Evolutionary conservation across 64 coral and sea anemone species (phyloP).

Genomic region (Catalaphyllia jardinei): DNA sequence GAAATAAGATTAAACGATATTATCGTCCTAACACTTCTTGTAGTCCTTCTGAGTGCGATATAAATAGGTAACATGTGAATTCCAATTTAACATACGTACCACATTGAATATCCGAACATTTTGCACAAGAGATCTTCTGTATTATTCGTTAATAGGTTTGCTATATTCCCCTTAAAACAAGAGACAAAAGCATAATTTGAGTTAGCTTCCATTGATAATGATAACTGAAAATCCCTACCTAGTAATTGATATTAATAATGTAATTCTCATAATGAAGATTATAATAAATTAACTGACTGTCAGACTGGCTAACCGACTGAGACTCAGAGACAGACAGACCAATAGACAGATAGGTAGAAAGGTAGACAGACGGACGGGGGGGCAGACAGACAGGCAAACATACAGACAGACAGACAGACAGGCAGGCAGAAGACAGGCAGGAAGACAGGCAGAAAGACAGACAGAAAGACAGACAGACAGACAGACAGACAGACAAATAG

Average conservation of each 20-base stretch:
- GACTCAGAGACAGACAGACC: neutral
- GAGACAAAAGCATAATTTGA: neutral
- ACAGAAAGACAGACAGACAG: too few species aligned
- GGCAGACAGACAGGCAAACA: too few species aligned
- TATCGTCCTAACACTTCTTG: too few species aligned
- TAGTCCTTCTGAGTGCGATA: too few species aligned
- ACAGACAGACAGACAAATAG: neutral
- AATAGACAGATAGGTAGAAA: neutral
- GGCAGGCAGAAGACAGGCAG: too few species aligned
- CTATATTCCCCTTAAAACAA: slow-evolving; percentile 9
- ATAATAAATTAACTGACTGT: neutral
- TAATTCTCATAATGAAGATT: too few species aligned
- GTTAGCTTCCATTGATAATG: too few species aligned
- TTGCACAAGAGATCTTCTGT: slow-evolving; percentile 26
- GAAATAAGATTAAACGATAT: neutral
- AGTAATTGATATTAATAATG: too few species aligned
- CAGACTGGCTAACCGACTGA: neutral
- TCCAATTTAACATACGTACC: neutral
- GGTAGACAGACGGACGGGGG: too few species aligned
- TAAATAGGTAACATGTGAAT: too few species aligned
- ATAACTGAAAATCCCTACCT: too few species aligned
- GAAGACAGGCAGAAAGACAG: too few species aligned
- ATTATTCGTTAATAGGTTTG: slow-evolving; percentile 1
- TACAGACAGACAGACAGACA: neutral
- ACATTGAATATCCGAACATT: slow-evolving; percentile 42